Conservation (phyloP, 2,888 invertebrate species). For the Cryptocephalus moraei region DNA sequence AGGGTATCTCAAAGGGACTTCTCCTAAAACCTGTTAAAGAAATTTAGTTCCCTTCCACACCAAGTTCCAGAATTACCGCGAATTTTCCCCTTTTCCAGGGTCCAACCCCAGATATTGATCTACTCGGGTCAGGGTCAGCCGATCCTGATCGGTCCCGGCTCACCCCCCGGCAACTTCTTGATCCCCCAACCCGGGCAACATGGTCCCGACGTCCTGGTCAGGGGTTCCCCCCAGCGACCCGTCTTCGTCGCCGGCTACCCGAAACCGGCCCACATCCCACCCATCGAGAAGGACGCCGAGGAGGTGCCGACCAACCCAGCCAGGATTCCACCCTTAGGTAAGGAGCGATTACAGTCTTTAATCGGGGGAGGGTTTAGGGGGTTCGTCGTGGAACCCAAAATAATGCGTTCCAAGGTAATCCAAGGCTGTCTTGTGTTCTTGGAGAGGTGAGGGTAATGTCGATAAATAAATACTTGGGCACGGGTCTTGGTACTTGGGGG, state of each 20-base stretch:
- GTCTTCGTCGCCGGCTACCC: conserved; percentile 29
- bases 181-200: conserved; percentile 24
- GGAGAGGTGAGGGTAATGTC: too few species aligned
- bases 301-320: conserved; percentile 33
- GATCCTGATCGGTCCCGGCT: conserved; percentile 29
- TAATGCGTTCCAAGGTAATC: too few species aligned
- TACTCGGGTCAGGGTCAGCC: conserved; percentile 31
- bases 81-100: conserved; percentile 12
- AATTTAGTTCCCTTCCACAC: too few species aligned
- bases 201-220: conserved; percentile 20
- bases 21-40: too few species aligned
- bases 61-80: too few species aligned
- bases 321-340: conserved; percentile 22
- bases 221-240: conserved; percentile 21
- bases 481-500: too few species aligned
- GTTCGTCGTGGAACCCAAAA: too few species aligned
- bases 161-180: conserved; percentile 30
- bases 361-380: too few species aligned
- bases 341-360: neutral
- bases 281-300: conserved; percentile 35
- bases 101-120: conserved; percentile 31
- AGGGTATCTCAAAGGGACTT: too few species aligned
- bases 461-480: too few species aligned
- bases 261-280: conserved; percentile 30
- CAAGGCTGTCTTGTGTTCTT: too few species aligned